phyloP scores from a whole-genome alignment of 2,888 invertebrate genomes.

The Pseudococcus jackbeardsleyi region DNA sequence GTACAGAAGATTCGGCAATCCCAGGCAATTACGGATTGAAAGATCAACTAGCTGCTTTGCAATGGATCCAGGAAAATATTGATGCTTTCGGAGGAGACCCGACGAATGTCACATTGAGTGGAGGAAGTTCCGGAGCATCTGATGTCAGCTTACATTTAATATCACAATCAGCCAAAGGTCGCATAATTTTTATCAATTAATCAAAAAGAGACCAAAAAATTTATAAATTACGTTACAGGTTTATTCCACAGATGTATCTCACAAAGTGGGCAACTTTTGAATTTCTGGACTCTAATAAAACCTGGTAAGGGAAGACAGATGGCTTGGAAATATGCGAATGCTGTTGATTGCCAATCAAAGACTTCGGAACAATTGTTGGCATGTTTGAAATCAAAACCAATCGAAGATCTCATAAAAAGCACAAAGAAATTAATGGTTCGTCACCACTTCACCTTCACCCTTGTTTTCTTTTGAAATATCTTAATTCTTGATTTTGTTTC shows the following conservation, averaged over 20 bases:
- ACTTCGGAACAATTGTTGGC: not conserved
- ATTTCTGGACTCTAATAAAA: conserved; percentile 49
- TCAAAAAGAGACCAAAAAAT: not conserved
- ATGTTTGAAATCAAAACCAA: conserved; percentile 36
- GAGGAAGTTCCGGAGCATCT: conserved; percentile 25
- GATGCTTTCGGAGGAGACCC: conserved; percentile 3
- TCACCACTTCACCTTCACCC: no score
- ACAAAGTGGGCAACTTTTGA: conserved; percentile 50
- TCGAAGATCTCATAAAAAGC: not conserved
- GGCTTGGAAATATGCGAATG: conserved; percentile 24
- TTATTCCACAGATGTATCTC: conserved; percentile 64
- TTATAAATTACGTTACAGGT: not conserved
- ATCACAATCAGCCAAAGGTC: conserved; percentile 35
- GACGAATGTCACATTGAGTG: conserved; percentile 20
- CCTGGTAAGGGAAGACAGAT: conserved; percentile 2
- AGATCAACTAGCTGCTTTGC: conserved; percentile 23
- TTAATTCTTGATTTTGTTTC: not conserved
- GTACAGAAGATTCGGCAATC: conserved; percentile 12
- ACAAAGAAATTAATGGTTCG: conserved; percentile 14
- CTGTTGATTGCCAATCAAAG: not conserved
- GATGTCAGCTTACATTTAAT: conserved; percentile 29
- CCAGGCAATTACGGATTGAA: conserved; percentile 40
- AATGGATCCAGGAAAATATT: conserved; percentile 29
- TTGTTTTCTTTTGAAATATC: not conserved
- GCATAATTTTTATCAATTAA: not conserved